Evolutionary conservation across 2,113 vertebrate species (phyloP).

Genomic region (Trichechus manatus): DNA sequence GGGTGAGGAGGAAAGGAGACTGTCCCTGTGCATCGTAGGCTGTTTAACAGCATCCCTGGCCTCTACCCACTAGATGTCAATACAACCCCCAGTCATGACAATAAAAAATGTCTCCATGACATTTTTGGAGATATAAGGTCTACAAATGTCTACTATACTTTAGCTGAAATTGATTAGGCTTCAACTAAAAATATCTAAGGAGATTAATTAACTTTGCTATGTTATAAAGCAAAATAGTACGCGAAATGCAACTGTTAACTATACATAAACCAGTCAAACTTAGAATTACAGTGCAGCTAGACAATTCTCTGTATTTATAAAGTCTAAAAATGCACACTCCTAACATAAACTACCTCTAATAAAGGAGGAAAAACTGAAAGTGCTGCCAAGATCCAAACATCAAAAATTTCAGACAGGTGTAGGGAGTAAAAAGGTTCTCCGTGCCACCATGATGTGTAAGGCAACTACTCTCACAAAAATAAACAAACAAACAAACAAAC

Average conservation of each 20-base stretch:
- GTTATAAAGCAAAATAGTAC: background rate
- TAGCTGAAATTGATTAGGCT: background rate
- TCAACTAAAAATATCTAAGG: slow-evolving; percentile 32
- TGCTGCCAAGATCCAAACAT: slow-evolving; percentile 32
- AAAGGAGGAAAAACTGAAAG: background rate
- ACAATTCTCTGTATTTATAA: slow-evolving; percentile 43
- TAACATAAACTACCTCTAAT: slow-evolving; percentile 18
- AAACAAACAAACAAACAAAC: background rate
- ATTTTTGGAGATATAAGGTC: background rate
- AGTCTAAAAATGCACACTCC: slow-evolving; percentile 24
- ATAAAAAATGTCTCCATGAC: slow-evolving; percentile 36
- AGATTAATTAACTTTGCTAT: slow-evolving; percentile 22
- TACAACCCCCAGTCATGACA: background rate
- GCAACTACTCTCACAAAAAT: background rate
- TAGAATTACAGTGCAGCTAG: slow-evolving; percentile 35
- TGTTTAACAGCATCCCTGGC: background rate
- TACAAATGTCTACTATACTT: background rate
- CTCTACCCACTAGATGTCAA: background rate
- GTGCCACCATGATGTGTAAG: slow-evolving; percentile 9
- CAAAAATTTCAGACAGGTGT: slow-evolving; percentile 9
- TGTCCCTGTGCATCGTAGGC: background rate
- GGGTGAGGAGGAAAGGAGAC: background rate
- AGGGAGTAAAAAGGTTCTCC: slow-evolving; percentile 28
- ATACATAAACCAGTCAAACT: slow-evolving; percentile 41
- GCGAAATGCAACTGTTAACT: slow-evolving; percentile 21